phyloP scores from a whole-genome alignment of 2,797 vertebrate genomes.

The Odontamblyopus rebecca region DNA sequence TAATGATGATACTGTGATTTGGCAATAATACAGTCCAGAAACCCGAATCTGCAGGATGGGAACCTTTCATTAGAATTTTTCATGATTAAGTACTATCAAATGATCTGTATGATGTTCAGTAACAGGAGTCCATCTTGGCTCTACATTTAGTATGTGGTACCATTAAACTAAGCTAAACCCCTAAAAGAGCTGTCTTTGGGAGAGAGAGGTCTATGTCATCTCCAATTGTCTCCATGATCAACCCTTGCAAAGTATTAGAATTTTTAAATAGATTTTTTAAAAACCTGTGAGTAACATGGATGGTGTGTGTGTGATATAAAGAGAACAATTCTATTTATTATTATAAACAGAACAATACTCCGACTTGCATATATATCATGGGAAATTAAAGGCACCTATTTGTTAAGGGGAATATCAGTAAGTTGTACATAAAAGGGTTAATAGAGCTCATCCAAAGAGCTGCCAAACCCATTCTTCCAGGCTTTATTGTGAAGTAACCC shows the following conservation, averaged over 20 bases:
- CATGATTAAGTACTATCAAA: neutral
- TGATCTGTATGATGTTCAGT: neutral
- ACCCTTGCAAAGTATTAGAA: no score
- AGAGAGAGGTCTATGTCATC: no score
- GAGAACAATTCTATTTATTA: no score
- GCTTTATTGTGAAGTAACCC: neutral
- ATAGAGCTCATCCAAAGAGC: neutral
- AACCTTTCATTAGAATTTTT: neutral
- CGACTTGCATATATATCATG: neutral
- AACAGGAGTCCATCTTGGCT: neutral
- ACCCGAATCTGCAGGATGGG: slow-evolving; percentile 8
- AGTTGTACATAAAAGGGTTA: no score
- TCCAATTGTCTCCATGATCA: no score
- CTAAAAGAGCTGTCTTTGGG: neutral
- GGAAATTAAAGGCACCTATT: neutral
- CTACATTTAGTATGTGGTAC: no score
- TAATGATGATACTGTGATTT: slow-evolving; percentile 42
- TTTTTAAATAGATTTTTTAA: no score
- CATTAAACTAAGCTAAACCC: no score
- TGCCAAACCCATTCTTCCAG: neutral
- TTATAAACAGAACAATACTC: no score
- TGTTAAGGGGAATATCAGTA: neutral
- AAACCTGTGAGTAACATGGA: no score
- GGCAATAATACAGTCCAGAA: slow-evolving; percentile 33
- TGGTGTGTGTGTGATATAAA: no score